Conservation (phyloP, 1,140 invertebrate species). For the Melitaea cinxia region DNA sequence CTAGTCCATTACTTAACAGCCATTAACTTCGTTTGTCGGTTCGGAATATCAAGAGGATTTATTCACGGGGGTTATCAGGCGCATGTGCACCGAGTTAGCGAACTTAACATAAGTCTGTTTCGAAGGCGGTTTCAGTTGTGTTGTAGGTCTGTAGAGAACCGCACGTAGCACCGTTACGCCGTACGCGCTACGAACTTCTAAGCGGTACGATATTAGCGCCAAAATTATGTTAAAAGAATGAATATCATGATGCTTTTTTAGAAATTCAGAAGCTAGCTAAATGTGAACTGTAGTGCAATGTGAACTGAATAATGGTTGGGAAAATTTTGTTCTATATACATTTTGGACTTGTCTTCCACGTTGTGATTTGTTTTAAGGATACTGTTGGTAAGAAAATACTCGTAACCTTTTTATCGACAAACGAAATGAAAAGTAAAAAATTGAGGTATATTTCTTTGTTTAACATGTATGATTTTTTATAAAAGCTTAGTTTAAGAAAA, state of each 20-base stretch:
- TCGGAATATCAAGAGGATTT: slow-evolving; percentile 38
- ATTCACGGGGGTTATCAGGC: slow-evolving; percentile 43
- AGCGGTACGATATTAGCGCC: slow-evolving; percentile 52
- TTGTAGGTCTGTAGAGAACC: slow-evolving; percentile 45
- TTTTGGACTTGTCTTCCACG: slow-evolving; percentile 79
- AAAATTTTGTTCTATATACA: slow-evolving; percentile 78
- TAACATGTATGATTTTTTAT: too few species aligned
- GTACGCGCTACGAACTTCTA: slow-evolving; percentile 60
- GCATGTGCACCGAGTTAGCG: slow-evolving; percentile 64
- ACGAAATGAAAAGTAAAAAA: background rate
- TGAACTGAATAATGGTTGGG: slow-evolving; percentile 76
- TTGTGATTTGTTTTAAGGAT: slow-evolving; percentile 79
- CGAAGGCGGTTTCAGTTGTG: slow-evolving; percentile 48
- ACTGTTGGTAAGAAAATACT: slow-evolving; percentile 63
- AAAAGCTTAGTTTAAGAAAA: too few species aligned
- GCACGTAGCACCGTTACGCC: slow-evolving; percentile 62
- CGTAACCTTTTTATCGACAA: background rate
- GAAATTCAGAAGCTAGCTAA: slow-evolving; percentile 23
- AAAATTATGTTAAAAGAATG: slow-evolving; percentile 48
- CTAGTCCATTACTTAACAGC: slow-evolving; percentile 33
- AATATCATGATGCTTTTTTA: slow-evolving; percentile 9
- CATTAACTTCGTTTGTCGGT: slow-evolving; percentile 34
- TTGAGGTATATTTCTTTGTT: too few species aligned
- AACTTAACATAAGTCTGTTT: slow-evolving; percentile 46
- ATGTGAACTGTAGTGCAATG: slow-evolving; percentile 58